Percentiles rank a stretch among this genome's conserved stretches.
Evolutionary conservation across 2,888 invertebrate species (phyloP).

Genomic region (Blomia tropicalis): DNA sequence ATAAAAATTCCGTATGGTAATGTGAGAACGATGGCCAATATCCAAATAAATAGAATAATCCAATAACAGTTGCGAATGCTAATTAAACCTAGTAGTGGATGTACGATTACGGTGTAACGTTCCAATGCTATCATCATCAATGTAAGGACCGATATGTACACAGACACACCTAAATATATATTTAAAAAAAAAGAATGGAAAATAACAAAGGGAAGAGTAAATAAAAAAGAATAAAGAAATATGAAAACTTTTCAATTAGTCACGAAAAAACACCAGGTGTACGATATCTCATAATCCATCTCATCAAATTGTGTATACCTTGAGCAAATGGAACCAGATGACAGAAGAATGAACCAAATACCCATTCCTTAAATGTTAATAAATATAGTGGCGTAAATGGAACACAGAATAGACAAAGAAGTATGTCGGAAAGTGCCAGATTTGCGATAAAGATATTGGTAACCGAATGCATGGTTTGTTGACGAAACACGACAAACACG

Average conservation of each 20-base stretch:
- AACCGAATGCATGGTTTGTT: constrained; percentile 90
- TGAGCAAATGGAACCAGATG: constrained; percentile 83
- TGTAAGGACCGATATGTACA: constrained; percentile 91
- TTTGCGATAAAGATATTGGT: constrained; percentile 95
- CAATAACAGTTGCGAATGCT: constrained; percentile 64
- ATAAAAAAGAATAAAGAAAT: too few species aligned
- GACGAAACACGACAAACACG: constrained; percentile 78
- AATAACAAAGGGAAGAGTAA: neutral
- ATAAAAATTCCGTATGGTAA: constrained; percentile 76
- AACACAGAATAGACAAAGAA: constrained; percentile 82
- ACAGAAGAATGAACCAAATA: constrained; percentile 75
- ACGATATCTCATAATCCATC: neutral
- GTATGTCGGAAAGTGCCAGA: constrained; percentile 79
- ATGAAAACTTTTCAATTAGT: too few species aligned
- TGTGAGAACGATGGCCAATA: constrained; percentile 66
- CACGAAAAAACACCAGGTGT: too few species aligned
- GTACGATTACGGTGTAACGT: constrained; percentile 89
- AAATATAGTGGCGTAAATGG: constrained; percentile 92
- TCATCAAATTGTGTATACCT: constrained; percentile 27
- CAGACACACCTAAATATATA: constrained; percentile 54
- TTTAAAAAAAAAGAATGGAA: neutral
- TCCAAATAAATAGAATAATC: constrained; percentile 79
- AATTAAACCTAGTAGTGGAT: constrained; percentile 83
- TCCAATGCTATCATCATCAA: constrained; percentile 93
- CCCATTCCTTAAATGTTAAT: constrained; percentile 56